phyloP scores from a whole-genome alignment of 2,888 invertebrate genomes.

The Volucella inanis region DNA sequence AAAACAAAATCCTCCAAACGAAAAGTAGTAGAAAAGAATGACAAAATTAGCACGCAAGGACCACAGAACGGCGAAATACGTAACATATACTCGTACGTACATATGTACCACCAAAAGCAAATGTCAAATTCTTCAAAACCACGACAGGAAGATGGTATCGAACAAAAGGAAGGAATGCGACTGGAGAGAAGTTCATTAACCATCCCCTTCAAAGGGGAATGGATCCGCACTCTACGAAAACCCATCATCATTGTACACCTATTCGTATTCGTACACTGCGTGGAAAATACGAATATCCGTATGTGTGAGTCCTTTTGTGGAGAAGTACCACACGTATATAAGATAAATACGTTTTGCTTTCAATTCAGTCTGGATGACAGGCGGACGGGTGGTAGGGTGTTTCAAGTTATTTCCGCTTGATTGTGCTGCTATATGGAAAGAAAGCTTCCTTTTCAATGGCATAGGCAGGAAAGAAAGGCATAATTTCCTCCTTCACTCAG shows the following conservation, averaged over 20 bases:
- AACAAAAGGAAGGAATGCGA: conserved; percentile 45
- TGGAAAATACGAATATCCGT: too few relatives aligned
- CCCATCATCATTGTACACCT: conserved; percentile 9
- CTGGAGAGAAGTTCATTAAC: conserved; percentile 67
- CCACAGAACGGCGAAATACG: too few relatives aligned
- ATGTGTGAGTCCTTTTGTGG: conserved; percentile 34
- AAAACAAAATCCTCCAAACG: conserved; percentile 7
- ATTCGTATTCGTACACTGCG: neutral
- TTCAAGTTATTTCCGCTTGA: conserved; percentile 74
- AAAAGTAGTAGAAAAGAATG: conserved; percentile 14
- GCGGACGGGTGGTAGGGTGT: conserved; percentile 50
- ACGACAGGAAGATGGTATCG: conserved; percentile 38
- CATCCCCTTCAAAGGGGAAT: conserved; percentile 36
- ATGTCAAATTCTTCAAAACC: conserved; percentile 28
- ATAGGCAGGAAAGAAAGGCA: conserved; percentile 10
- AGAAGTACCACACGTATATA: conserved; percentile 10
- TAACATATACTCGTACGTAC: too few relatives aligned
- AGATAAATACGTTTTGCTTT: conserved; percentile 45
- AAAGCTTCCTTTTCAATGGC: conserved; percentile 58
- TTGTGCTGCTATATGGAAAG: conserved; percentile 53
- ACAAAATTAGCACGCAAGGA: conserved; percentile 28
- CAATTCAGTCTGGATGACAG: conserved; percentile 10
- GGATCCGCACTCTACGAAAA: too few relatives aligned
- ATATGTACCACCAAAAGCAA: conserved; percentile 1
- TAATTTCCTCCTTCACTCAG: conserved; percentile 25